Evolutionary conservation across 2,888 invertebrate species (phyloP), one percentile per base, ranked within the genome.

Genomic region (Tachina grossa): DNA sequence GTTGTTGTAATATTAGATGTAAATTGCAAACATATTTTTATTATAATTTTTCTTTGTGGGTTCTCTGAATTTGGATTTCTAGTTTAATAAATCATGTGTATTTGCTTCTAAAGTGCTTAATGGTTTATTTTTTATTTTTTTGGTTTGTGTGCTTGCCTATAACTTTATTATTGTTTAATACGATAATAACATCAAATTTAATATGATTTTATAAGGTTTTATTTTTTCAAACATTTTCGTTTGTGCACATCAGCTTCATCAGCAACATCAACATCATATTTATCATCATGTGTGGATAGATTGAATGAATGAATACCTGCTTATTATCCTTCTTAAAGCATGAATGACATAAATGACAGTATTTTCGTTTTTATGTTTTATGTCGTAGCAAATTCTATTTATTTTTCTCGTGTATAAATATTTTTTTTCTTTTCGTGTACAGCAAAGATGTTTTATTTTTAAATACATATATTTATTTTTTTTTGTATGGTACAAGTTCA

Each of bases 101-200:
- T 68, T 84, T 75, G n/a, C 19, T 61, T 19, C 45, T 31, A 51
- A 9, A 43, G 13, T 16, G 10, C 43, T 51, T 39, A 59, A 47
- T 31, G 14, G 68, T 75, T 59, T 59, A 16, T 47, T 65, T 80
- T n/a, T n/a, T n/a, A n/a, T n/a, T n/a, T 39, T 22, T 10, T 69
- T 19, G 14, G 69, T 69, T 14, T 45, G 22, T 49, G 13, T 53
- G 66, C 31, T 41, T 63, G 9, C 68, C 16, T 75, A 14, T 78
- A 71, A 79, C 72, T 83, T 76, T 72, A 75, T 85, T 76, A 85
- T 85, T 83, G 76, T 80, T 66, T 85, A 80, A 85, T 83, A 57
- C 79, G 85, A 85, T 85, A 85, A 85, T 83, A 83, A 76, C 69
- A 77, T 85, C 59, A 83, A 85, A 80, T 83, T 76, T 85, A 80